Conservation (phyloP, 2,888 invertebrate species). For the Charanyca ferruginea region DNA sequence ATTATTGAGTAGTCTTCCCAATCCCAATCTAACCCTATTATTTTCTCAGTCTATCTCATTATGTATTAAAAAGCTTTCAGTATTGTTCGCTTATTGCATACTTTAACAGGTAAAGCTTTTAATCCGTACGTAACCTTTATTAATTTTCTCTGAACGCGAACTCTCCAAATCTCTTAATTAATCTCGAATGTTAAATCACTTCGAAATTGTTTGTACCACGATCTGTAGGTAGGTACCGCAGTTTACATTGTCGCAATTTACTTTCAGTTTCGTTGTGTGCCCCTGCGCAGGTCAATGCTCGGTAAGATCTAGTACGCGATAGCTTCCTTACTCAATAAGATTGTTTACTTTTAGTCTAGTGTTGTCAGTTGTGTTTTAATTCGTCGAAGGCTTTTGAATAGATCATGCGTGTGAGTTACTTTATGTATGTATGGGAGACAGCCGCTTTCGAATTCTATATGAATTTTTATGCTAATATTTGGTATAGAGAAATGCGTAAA, state of each 20-base stretch:
- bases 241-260: slow-evolving; percentile 71
- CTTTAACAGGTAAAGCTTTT: slow-evolving; percentile 10
- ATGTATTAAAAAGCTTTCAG: slow-evolving; percentile 1
- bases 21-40: neutral
- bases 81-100: slow-evolving; percentile 21
- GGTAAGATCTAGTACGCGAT: slow-evolving; percentile 73
- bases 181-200: slow-evolving; percentile 39
- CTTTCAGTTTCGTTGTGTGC: slow-evolving; percentile 76
- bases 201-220: slow-evolving; percentile 15
- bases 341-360: slow-evolving; percentile 70
- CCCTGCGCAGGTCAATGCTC: slow-evolving; percentile 72
- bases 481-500: slow-evolving; percentile 42
- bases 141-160: slow-evolving; percentile 31
- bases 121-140: slow-evolving; percentile 29
- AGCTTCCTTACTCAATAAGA: slow-evolving; percentile 66
- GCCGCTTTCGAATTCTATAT: slow-evolving; percentile 39
- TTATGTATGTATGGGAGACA: slow-evolving; percentile 24
- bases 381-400: slow-evolving; percentile 28
- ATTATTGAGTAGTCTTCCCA: neutral
- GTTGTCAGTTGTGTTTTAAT: slow-evolving; percentile 30
- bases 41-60: neutral
- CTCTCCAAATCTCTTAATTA: slow-evolving; percentile 37
- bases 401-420: slow-evolving; percentile 15
- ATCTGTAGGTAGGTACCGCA: slow-evolving; percentile 17
- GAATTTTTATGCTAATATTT: slow-evolving; percentile 50